Percentiles rank a stretch among this genome's conserved stretches.
phyloP scores from a whole-genome alignment of 2,113 vertebrate species.

The Anoura caudifer region DNA sequence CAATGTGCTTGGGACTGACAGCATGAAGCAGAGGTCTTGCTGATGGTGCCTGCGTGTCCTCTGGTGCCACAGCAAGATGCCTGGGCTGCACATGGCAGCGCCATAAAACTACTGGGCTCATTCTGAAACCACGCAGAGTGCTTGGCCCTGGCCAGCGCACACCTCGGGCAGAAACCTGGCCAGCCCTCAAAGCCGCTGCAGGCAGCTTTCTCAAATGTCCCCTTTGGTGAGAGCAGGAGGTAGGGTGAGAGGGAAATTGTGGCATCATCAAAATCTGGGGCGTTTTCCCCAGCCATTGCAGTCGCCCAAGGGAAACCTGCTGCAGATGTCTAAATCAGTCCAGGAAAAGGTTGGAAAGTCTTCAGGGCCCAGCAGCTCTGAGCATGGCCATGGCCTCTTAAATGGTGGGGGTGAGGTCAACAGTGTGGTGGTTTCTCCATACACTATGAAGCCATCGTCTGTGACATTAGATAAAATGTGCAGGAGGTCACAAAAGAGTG shows the following conservation, averaged over 20 bases:
- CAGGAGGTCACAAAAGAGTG: background rate
- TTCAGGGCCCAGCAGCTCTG: background rate
- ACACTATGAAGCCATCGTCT: background rate
- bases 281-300: background rate
- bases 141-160: background rate
- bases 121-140: background rate
- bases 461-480: background rate
- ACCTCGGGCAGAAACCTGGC: background rate
- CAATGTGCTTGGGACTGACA: background rate
- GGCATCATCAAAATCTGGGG: background rate
- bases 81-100: fast-evolving
- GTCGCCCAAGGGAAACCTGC: background rate
- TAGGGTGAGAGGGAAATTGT: too few species aligned
- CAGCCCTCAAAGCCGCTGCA: background rate
- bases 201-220: background rate
- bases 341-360: background rate
- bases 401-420: background rate
- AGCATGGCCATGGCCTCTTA: background rate
- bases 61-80: background rate
- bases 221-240: background rate
- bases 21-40: background rate
- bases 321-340: background rate
- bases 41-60: fast-evolving
- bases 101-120: background rate
- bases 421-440: background rate